Conservation (phyloP, 35 echinoderm and acorn worm genomes). For the Heliocidaris erythrogramma region DNA sequence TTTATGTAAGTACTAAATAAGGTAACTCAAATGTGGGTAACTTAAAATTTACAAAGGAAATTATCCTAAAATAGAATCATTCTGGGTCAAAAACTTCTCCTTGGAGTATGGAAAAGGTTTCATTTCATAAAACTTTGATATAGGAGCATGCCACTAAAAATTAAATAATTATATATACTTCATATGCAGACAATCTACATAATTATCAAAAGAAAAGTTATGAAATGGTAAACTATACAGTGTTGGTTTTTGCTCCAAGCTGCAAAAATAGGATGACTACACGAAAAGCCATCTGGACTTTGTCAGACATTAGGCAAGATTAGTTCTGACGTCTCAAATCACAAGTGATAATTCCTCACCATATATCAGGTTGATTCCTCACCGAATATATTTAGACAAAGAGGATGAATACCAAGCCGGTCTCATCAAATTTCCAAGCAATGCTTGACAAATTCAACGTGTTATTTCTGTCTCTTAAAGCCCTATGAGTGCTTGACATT, state of each 20-base stretch:
- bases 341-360: slow-evolving; percentile 16
- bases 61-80: too few species aligned
- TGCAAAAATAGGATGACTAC: not conserved
- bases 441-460: not conserved
- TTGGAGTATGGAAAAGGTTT: too few species aligned
- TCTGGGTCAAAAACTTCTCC: too few species aligned
- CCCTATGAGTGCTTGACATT: not conserved
- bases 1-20: too few species aligned
- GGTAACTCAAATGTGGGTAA: too few species aligned
- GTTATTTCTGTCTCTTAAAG: not conserved
- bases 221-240: not conserved
- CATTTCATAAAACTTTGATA: too few species aligned
- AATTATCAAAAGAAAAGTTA: not conserved
- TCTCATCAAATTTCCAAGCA: not conserved
- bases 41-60: too few species aligned
- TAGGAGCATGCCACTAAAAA: too few species aligned
- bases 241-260: not conserved
- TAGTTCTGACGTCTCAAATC: not conserved
- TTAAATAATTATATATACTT: too few species aligned
- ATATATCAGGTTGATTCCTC: not conserved
- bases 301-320: not conserved
- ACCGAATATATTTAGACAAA: not conserved
- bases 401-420: not conserved
- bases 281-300: not conserved
- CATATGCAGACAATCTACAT: not conserved